Evolutionary conservation across 2,113 vertebrate species (phyloP), one percentile per base, ranked within the genome.

Genomic region (Syngnathoides biaculeatus): DNA sequence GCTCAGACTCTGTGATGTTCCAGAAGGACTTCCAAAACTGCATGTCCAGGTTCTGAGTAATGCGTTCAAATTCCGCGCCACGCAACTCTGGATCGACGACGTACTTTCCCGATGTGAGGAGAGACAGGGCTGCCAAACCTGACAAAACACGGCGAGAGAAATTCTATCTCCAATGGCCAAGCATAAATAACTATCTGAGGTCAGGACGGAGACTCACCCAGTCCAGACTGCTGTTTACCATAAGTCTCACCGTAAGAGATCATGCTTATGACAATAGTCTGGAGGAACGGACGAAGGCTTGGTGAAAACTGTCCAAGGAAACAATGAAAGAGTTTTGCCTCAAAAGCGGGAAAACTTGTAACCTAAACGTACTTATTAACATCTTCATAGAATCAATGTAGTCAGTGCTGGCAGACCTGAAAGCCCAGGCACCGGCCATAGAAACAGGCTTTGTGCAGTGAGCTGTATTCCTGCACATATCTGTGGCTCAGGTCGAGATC

Each of bases 11-110:
- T 0, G 95, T 96, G 76, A 97, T 87, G 71, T 96, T 97, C 94
- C 95, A 97, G 91, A 97, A 97, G 40, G 90, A 89, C 79, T 97
- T 96, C 95, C 95, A 96, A 78, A 97, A 97, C 52, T 94, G 91
- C 75, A 95, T 85, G 1, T 97, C 94, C 81, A 95, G 85, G 76
- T 95, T 95, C 83, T 95, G 95, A 12, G 91, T 95, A 24, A 96
- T 94, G 47, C 94, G 92, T 58, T 96, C 95, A 75, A 96, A 97
- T 85, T 95, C 93, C 0, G 86, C 69, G 0, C 95, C 95, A 0
- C 95, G 92, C 17, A 95, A 77, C 79, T 97, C 95, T 0, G 95
- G 95, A 81, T 97, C 93, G 0, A 96, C 90, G 56, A 94, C 92
- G 12, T 95, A 95, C 67, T 94, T 94, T 67, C 94, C 95, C 0